Evolutionary conservation across 2,113 vertebrate species (phyloP).

Genomic region (Delphinus delphis): DNA sequence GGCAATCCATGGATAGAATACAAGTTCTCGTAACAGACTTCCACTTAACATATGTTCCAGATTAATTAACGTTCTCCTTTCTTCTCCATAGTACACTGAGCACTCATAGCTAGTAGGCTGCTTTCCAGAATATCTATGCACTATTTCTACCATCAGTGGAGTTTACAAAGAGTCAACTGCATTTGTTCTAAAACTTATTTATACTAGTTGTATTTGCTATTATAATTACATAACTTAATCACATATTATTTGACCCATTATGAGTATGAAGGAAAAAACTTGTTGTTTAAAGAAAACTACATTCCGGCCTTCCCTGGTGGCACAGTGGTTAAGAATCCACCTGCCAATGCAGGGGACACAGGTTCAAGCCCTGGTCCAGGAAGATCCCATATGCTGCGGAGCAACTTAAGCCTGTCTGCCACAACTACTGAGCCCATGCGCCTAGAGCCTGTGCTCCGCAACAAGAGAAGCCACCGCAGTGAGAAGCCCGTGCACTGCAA

Average conservation of each 20-base stretch:
- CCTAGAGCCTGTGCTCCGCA: no score
- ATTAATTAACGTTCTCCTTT: background rate
- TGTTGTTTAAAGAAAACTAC: background rate
- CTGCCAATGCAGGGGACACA: no score
- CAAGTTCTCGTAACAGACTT: background rate
- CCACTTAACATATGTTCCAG: background rate
- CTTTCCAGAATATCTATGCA: background rate
- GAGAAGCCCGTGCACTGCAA: no score
- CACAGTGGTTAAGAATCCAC: no score
- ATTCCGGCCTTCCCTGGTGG: background rate
- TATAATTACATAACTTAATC: background rate
- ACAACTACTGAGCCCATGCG: no score
- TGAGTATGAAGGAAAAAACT: background rate
- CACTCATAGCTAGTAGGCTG: background rate
- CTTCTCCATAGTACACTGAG: background rate
- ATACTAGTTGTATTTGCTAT: background rate
- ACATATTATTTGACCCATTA: background rate
- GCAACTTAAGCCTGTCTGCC: no score
- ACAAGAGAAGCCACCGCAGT: no score
- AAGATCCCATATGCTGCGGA: no score
- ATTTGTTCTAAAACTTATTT: background rate
- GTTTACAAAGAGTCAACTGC: background rate
- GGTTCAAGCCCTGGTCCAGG: no score
- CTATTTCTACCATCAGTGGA: background rate
- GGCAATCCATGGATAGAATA: background rate